Conservation (phyloP, 2,888 invertebrate species). For the Sinohyriopsis cumingii region DNA sequence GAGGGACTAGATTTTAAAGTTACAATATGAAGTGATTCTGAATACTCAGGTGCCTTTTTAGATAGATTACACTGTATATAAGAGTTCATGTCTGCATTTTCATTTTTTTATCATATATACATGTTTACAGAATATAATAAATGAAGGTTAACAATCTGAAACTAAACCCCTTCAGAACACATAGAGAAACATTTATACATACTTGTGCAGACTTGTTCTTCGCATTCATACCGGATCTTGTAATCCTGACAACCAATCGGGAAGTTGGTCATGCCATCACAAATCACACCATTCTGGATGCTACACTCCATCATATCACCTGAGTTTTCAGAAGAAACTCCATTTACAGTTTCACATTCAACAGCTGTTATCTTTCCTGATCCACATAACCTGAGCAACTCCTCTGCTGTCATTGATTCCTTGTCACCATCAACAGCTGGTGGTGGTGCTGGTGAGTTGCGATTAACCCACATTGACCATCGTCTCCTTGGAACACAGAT, state of each 20-base stretch:
- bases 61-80: no score
- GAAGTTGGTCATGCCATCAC: slow-evolving; percentile 70
- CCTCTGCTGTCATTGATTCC: slow-evolving; percentile 38
- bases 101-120: no score
- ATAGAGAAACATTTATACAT: no score
- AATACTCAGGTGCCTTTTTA: no score
- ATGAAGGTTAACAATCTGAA: no score
- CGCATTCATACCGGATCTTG: slow-evolving; percentile 59
- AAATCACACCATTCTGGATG: slow-evolving; percentile 82
- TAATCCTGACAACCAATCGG: slow-evolving; percentile 59
- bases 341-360: slow-evolving; percentile 54
- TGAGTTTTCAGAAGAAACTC: slow-evolving; percentile 35
- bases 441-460: slow-evolving; percentile 8
- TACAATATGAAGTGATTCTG: no score
- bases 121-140: no score
- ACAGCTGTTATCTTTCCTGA: slow-evolving; percentile 50
- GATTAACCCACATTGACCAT: slow-evolving; percentile 34
- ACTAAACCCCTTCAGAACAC: no score
- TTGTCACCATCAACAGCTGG: slow-evolving; percentile 29
- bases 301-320: slow-evolving; percentile 52
- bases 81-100: no score
- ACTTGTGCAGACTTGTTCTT: slow-evolving; percentile 35
- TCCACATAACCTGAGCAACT: slow-evolving; percentile 44
- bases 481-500: slow-evolving; percentile 16
- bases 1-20: no score